phyloP scores from a whole-genome alignment of 2,888 invertebrate species.

The Coelinius sp. region DNA sequence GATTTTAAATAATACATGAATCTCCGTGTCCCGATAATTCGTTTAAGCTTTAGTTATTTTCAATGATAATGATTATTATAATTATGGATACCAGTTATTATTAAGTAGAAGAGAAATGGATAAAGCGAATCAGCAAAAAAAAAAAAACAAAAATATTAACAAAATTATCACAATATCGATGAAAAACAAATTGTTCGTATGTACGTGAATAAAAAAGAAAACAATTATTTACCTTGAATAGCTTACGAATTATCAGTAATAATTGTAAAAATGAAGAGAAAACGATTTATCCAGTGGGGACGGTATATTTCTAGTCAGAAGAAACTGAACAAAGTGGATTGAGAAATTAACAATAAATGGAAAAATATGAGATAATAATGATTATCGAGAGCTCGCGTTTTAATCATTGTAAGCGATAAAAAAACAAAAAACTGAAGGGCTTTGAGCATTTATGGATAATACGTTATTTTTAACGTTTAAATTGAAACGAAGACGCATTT shows the following conservation, averaged over 20 bases:
- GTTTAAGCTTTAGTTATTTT: constrained; percentile 32
- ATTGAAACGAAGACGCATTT: constrained; percentile 26
- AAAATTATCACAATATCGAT: neutral
- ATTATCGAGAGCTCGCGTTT: constrained; percentile 12
- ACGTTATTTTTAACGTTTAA: constrained; percentile 42
- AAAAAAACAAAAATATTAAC: neutral
- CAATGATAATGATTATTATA: constrained; percentile 30
- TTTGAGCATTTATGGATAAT: constrained; percentile 38
- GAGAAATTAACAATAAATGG: neutral
- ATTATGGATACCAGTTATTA: constrained; percentile 26
- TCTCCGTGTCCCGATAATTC: constrained; percentile 33
- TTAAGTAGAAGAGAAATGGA: constrained; percentile 37
- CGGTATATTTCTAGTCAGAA: constrained; percentile 26
- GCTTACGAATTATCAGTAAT: constrained; percentile 49
- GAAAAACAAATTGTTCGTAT: constrained; percentile 30
- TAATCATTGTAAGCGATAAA: constrained; percentile 17
- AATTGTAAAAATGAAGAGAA: constrained; percentile 50
- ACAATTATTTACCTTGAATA: constrained; percentile 49
- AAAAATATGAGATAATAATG: neutral
- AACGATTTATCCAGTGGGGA: constrained; percentile 26
- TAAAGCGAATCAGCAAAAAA: neutral
- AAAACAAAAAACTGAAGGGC: constrained; percentile 4
- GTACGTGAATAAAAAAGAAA: constrained; percentile 52
- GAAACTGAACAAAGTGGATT: constrained; percentile 23
- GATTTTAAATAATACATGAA: neutral